phyloP scores from a whole-genome alignment of 2,888 invertebrate species.

The Dendrolimus pini region DNA sequence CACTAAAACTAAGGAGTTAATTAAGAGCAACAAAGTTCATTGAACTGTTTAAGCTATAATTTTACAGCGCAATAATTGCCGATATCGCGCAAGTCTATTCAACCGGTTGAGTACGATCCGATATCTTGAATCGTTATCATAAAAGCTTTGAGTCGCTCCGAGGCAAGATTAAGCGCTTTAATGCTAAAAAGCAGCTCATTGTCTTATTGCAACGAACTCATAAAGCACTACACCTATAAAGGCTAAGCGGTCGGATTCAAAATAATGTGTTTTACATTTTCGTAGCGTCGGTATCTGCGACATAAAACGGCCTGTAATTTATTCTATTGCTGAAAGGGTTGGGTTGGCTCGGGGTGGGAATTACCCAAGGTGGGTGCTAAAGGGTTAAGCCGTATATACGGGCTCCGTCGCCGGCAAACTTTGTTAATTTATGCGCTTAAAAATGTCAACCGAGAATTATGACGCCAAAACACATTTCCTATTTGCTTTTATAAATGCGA shows the following conservation, averaged over 20 bases:
- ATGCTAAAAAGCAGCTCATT: conserved; percentile 64
- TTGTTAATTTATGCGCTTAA: conserved; percentile 77
- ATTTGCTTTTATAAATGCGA: conserved; percentile 54
- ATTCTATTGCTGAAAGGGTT: conserved; percentile 77
- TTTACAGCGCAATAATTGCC: background rate
- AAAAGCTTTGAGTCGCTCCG: conserved; percentile 42
- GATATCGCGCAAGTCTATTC: conserved; percentile 2
- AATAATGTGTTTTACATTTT: conserved; percentile 76
- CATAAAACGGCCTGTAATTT: conserved; percentile 76
- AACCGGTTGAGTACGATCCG: conserved; percentile 22
- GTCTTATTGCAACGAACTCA: conserved; percentile 67
- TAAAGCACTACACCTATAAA: conserved; percentile 72
- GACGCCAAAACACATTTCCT: conserved; percentile 74
- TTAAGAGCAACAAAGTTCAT: conserved; percentile 7
- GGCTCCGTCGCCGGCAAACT: conserved; percentile 68
- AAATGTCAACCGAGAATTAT: conserved; percentile 76
- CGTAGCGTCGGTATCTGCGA: conserved; percentile 70
- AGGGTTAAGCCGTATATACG: conserved; percentile 76
- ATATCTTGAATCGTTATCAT: conserved; percentile 54
- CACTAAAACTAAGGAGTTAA: conserved; percentile 3
- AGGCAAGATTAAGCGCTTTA: conserved; percentile 43
- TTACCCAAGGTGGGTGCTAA: conserved; percentile 77
- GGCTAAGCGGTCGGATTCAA: conserved; percentile 72
- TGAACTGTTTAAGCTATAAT: conserved; percentile 1
- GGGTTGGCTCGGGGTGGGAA: conserved; percentile 70